A percentile compares a stretch with the other conserved stretches of the same genome.
Evolutionary conservation across 2,888 invertebrate genomes (phyloP).

Genomic region (Melipona beecheii): DNA sequence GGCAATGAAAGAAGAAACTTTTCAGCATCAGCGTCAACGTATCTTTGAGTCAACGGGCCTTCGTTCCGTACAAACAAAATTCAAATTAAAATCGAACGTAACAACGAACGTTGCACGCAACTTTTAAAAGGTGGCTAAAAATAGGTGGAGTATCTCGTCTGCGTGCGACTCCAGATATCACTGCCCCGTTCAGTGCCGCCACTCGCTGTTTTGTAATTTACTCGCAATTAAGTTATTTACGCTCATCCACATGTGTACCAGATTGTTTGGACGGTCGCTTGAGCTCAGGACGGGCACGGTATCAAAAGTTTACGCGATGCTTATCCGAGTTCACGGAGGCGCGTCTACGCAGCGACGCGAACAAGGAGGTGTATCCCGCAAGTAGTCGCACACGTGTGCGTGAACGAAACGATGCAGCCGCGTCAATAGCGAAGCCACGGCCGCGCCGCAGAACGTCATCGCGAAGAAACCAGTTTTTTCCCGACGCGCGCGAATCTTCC

Average conservation of each 20-base stretch:
- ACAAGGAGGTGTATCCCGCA: not conserved
- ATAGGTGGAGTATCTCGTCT: too few relatives aligned
- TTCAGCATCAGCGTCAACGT: too few relatives aligned
- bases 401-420: not conserved
- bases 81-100: too few relatives aligned
- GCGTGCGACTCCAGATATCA: not conserved
- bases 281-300: too few relatives aligned
- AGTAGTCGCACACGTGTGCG: not conserved
- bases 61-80: too few relatives aligned
- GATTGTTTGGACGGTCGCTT: constrained; percentile 44
- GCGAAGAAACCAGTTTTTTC: constrained; percentile 33
- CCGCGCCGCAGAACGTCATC: not conserved
- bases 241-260: not conserved
- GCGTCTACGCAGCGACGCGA: constrained; percentile 19
- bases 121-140: too few relatives aligned
- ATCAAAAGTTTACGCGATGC: constrained; percentile 64
- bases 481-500: not conserved
- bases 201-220: not conserved
- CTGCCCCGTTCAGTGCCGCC: not conserved
- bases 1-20: too few relatives aligned
- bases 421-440: constrained; percentile 1
- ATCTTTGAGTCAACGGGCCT: too few relatives aligned
- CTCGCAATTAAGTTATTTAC: not conserved
- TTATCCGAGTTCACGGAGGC: constrained; percentile 70
- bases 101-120: too few relatives aligned